Conservation (phyloP, 2,113 vertebrate genomes). For the Emydura subglobosa region DNA sequence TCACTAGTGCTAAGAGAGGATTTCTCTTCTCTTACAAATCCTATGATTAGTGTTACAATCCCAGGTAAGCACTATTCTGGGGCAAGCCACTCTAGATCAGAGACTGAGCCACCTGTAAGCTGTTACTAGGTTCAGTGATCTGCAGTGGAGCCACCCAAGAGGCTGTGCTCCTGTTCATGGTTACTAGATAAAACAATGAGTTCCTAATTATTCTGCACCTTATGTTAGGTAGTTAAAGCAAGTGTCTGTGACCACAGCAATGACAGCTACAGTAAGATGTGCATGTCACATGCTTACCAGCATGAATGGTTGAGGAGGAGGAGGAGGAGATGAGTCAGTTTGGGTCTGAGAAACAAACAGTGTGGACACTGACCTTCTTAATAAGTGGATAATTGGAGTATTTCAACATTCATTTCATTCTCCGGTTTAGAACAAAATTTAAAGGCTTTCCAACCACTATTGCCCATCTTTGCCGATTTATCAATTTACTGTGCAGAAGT, state of each 20-base stretch:
- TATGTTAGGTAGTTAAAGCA: accelerated
- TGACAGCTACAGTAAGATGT: neutral
- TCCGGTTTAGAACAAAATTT: accelerated
- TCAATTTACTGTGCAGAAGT: accelerated
- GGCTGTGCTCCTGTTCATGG: accelerated
- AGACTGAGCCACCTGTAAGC: neutral
- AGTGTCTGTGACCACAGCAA: accelerated
- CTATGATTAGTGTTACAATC: neutral
- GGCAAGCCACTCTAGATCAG: neutral
- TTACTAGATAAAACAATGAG: accelerated
- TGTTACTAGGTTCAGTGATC: neutral
- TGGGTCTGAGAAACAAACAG: accelerated
- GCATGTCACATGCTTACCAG: accelerated
- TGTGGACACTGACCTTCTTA: neutral
- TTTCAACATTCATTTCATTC: neutral
- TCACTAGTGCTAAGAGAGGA: neutral
- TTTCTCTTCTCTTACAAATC: neutral
- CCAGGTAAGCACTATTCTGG: neutral
- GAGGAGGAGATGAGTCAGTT: neutral
- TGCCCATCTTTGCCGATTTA: accelerated
- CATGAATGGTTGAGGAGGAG: no score
- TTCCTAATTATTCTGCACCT: neutral
- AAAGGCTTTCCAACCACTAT: neutral
- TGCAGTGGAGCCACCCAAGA: accelerated
- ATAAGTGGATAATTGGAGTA: neutral